Percentiles rank a stretch among this genome's conserved stretches.
These are phyloP conservation scores for Microcebus murinus DNA, from an alignment of 2,113 vertebrate genomes.

Conservation along the genomic window DNA sequence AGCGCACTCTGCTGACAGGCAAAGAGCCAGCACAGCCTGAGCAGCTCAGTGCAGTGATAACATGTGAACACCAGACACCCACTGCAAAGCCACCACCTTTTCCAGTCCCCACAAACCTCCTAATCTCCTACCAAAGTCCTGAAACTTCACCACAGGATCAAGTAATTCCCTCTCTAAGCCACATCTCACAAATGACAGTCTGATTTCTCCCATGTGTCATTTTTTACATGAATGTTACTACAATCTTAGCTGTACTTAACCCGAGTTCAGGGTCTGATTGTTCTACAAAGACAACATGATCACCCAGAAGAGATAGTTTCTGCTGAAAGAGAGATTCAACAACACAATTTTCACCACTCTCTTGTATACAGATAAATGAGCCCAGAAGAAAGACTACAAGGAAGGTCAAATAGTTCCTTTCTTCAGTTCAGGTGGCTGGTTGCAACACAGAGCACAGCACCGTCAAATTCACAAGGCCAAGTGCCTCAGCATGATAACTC, in stretches of 20 bases:
- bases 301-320: not conserved
- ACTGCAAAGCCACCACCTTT: conserved; percentile 29
- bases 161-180: conserved; percentile 48
- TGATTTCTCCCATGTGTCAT: not conserved
- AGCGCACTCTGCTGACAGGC: conserved; percentile 6
- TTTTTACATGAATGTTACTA: conserved; percentile 7
- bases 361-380: not conserved
- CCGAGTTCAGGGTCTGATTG: not conserved
- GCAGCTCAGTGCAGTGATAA: not conserved
- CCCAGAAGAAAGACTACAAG: not conserved
- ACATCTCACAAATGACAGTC: not conserved
- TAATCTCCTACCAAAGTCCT: conserved; percentile 52
- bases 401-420: not conserved
- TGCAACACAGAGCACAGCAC: not conserved
- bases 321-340: not conserved
- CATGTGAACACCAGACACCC: not conserved
- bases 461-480: not conserved
- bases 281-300: not conserved
- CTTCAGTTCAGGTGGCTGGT: not conserved
- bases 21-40: conserved; percentile 5
- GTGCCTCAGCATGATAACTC: not conserved
- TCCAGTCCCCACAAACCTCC: conserved; percentile 49
- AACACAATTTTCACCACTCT: not conserved
- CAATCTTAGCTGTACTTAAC: not conserved
- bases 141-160: conserved; percentile 53